These are phyloP conservation scores for Elgaria multicarinata DNA, from an alignment of 2,113 vertebrate genomes.

Conservation along the genomic window DNA sequence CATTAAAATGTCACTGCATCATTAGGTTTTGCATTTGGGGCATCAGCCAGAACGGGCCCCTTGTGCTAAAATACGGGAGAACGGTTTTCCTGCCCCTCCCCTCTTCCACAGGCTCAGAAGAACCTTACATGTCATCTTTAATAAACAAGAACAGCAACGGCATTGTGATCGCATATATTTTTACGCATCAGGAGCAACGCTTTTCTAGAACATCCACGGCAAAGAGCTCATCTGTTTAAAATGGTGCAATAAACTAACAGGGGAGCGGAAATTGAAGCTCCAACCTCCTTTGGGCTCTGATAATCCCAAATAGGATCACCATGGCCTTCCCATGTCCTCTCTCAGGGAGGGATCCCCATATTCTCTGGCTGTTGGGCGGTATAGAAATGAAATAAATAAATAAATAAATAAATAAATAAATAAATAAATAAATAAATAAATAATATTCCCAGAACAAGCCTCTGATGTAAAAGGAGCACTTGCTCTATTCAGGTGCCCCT, in stretches of 20 bases:
- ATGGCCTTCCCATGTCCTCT: constrained; percentile 12
- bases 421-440: too few species aligned
- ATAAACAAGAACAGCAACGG: neutral
- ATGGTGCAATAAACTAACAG: neutral
- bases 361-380: too few species aligned
- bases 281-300: neutral
- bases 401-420: too few species aligned
- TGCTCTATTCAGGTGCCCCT: constrained; percentile 32
- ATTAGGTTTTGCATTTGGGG: neutral
- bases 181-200: constrained; percentile 18
- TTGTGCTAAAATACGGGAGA: constrained; percentile 13
- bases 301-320: constrained; percentile 6
- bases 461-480: constrained; percentile 19
- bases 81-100: neutral
- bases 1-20: constrained; percentile 29
- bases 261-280: neutral
- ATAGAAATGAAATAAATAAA: too few species aligned
- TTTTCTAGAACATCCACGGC: neutral
- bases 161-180: neutral
- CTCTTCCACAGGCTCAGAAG: neutral
- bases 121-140: neutral
- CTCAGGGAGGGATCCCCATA: neutral
- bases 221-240: constrained; percentile 13
- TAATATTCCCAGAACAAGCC: neutral
- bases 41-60: neutral